Evolutionary conservation across 1,140 invertebrate genomes (phyloP).

Genomic region (Dreissena polymorpha): DNA sequence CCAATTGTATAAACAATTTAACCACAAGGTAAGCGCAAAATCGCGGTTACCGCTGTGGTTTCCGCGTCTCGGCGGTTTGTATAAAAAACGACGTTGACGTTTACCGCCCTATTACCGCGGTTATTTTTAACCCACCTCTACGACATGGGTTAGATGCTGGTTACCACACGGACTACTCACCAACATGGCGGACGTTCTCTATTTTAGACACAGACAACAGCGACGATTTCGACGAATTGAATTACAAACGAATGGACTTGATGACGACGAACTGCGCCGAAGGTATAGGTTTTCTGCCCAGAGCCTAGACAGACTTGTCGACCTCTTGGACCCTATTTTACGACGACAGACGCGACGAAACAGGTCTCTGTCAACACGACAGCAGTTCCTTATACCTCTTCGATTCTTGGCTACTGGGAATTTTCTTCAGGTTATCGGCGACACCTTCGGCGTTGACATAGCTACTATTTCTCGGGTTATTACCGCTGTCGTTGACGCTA

Average conservation of each 20-base stretch:
- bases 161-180: too few species aligned
- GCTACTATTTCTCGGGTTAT: slow-evolving; percentile 36
- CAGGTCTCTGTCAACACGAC: not conserved
- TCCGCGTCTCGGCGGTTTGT: too few species aligned
- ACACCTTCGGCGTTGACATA: slow-evolving; percentile 53
- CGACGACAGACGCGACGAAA: slow-evolving; percentile 16
- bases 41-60: too few species aligned
- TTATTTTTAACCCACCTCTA: too few species aligned
- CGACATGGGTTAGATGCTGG: too few species aligned
- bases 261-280: slow-evolving; percentile 7
- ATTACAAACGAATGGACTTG: not conserved
- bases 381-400: slow-evolving; percentile 53
- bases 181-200: too few species aligned
- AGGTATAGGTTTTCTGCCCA: slow-evolving; percentile 39
- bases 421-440: slow-evolving; percentile 55
- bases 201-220: not conserved
- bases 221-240: slow-evolving; percentile 9
- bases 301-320: slow-evolving; percentile 1
- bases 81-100: too few species aligned
- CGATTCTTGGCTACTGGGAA: slow-evolving; percentile 55
- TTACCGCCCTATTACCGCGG: too few species aligned
- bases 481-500: slow-evolving; percentile 8
- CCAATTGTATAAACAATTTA: too few species aligned
- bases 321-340: slow-evolving; percentile 1
- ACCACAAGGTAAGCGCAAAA: too few species aligned